phyloP scores from a whole-genome alignment of 2,113 vertebrate species.

The Pungitius pungitius region DNA sequence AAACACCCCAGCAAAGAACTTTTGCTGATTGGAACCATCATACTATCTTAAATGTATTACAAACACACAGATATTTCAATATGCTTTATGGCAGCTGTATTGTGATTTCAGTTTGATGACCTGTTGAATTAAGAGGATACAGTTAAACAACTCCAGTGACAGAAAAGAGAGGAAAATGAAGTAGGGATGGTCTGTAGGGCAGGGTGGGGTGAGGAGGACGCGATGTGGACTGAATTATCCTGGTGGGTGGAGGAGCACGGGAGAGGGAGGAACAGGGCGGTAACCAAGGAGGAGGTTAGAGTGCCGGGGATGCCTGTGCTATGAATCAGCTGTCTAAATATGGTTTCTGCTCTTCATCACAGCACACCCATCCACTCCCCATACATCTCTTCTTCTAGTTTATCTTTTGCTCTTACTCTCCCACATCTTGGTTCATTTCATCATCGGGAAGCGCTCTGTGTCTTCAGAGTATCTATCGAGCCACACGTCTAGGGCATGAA shows the following conservation, averaged over 20 bases:
- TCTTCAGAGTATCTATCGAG: no score
- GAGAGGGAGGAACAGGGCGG: constrained; percentile 39
- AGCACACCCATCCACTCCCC: constrained; percentile 62
- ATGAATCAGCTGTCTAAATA: constrained; percentile 79
- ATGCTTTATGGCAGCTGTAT: not conserved
- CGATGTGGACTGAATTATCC: constrained; percentile 28
- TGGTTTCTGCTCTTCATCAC: constrained; percentile 50
- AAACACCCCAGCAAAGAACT: not conserved
- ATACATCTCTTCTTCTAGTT: constrained; percentile 18
- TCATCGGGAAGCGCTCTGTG: no score
- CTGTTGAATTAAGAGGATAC: not conserved
- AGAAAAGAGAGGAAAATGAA: not conserved
- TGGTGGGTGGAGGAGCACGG: constrained; percentile 35
- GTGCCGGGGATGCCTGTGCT: constrained; percentile 61
- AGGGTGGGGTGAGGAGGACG: constrained; percentile 28
- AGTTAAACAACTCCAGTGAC: not conserved
- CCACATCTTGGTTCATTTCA: not conserved
- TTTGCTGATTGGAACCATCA: not conserved
- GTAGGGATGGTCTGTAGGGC: constrained; percentile 11
- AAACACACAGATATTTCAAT: not conserved
- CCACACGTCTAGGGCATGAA: not conserved
- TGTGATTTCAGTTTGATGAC: not conserved
- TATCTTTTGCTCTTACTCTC: constrained; percentile 6
- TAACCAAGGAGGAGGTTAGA: constrained; percentile 54
- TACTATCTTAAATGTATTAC: not conserved